A percentile compares a stretch with the other conserved stretches of the same genome.
phyloP scores from a whole-genome alignment of 2,888 invertebrate species.

The Nomada fucata region DNA sequence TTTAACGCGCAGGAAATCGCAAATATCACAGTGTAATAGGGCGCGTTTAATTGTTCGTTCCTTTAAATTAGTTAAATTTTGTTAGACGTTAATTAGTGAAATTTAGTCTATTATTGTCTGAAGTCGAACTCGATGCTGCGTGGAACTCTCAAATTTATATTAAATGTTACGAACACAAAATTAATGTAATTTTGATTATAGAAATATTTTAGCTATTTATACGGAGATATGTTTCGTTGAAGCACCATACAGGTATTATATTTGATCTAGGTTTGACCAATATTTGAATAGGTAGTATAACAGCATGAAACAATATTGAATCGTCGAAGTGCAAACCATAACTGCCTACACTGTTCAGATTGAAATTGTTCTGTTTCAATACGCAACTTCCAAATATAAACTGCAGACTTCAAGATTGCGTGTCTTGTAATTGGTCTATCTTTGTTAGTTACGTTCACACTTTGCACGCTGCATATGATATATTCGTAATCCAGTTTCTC shows the following conservation, averaged over 20 bases:
- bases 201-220: neutral
- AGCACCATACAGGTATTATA: neutral
- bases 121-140: no score
- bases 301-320: neutral
- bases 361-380: neutral
- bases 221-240: neutral
- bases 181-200: no score
- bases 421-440: neutral
- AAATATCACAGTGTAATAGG: neutral
- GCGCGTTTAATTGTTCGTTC: neutral
- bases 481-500: constrained; percentile 46
- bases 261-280: neutral
- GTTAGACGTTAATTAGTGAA: neutral
- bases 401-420: neutral
- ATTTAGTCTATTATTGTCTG: no score
- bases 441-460: neutral
- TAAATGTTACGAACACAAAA: no score
- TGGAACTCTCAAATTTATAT: no score
- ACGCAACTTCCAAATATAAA: neutral
- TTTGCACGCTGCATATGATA: constrained; percentile 16
- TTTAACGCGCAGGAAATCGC: constrained; percentile 21
- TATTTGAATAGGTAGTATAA: neutral
- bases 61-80: neutral
- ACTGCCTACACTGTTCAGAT: neutral
- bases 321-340: neutral